A percentile compares a stretch with the other conserved stretches of the same genome.
phyloP scores from a whole-genome alignment of 2,797 vertebrate genomes.

The Emys orbicularis region DNA sequence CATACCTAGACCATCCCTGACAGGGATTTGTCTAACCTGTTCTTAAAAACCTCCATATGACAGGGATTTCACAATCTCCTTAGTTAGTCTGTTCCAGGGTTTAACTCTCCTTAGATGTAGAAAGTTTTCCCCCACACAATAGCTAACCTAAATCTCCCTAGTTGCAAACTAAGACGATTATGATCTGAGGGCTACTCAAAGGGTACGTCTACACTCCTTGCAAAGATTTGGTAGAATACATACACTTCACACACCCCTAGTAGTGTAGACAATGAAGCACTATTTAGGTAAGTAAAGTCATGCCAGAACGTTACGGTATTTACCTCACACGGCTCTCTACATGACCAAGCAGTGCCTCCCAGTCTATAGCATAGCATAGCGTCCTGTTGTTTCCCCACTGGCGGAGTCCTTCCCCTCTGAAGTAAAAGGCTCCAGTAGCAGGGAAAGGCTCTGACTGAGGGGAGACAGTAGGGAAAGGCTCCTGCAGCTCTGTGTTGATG shows the following conservation, averaged over 20 bases:
- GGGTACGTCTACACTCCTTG: not conserved
- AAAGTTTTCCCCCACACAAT: not conserved
- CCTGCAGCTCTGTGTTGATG: too few species aligned
- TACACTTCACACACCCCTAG: not conserved
- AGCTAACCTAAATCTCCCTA: not conserved
- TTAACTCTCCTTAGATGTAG: not conserved
- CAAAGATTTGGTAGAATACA: not conserved
- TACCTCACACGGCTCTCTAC: not conserved
- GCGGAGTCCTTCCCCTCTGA: not conserved
- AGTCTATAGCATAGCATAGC: not conserved
- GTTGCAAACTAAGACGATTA: not conserved
- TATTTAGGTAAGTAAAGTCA: not conserved
- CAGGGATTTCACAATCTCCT: not conserved
- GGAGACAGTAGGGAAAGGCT: too few species aligned
- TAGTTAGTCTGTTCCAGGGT: not conserved
- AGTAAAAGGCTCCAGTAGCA: not conserved
- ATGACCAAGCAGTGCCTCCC: not conserved
- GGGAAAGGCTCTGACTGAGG: not conserved
- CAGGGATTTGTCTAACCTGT: not conserved
- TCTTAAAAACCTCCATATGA: not conserved
- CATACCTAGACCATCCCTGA: not conserved
- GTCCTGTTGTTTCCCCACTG: not conserved
- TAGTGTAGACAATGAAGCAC: not conserved
- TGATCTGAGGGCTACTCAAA: not conserved
- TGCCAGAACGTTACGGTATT: not conserved